Conservation (phyloP, 2,113 vertebrate genomes). For the Sander vitreus region DNA sequence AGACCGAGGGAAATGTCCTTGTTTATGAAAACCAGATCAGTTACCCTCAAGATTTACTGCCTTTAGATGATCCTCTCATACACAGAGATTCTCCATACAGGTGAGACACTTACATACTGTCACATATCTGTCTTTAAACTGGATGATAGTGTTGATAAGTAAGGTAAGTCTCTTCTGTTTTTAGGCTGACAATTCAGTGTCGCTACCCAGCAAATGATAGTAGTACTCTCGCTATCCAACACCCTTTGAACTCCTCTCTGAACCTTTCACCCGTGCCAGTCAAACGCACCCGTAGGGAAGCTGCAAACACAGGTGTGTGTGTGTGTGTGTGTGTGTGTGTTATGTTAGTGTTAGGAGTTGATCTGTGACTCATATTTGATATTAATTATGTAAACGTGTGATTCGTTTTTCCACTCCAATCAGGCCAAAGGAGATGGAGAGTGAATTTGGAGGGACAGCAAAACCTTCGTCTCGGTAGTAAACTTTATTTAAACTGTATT, state of each 20-base stretch:
- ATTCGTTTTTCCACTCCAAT: neutral
- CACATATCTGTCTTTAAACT: neutral
- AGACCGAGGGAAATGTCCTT: constrained; percentile 74
- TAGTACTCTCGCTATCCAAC: neutral
- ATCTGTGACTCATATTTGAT: neutral
- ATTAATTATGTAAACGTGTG: neutral
- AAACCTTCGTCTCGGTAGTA: neutral
- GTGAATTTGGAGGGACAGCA: neutral
- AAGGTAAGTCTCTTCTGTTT: constrained; percentile 1
- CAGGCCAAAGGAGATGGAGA: constrained; percentile 17
- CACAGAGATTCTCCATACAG: constrained; percentile 78
- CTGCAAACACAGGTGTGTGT: constrained; percentile 22
- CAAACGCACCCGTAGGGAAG: neutral
- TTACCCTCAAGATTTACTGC: constrained; percentile 62
- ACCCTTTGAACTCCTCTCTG: constrained; percentile 4
- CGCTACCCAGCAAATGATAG: constrained; percentile 72
- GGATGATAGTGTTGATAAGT: neutral
- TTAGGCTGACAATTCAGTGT: constrained; percentile 74
- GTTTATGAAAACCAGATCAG: constrained; percentile 83
- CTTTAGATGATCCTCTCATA: constrained; percentile 62
- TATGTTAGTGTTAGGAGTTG: neutral
- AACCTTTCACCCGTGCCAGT: neutral
- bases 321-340: constrained; percentile 4
- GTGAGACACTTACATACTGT: constrained; percentile 41
- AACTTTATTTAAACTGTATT: neutral